Evolutionary conservation across 2,888 invertebrate species (phyloP).

Genomic region (Phyto melanocephala): DNA sequence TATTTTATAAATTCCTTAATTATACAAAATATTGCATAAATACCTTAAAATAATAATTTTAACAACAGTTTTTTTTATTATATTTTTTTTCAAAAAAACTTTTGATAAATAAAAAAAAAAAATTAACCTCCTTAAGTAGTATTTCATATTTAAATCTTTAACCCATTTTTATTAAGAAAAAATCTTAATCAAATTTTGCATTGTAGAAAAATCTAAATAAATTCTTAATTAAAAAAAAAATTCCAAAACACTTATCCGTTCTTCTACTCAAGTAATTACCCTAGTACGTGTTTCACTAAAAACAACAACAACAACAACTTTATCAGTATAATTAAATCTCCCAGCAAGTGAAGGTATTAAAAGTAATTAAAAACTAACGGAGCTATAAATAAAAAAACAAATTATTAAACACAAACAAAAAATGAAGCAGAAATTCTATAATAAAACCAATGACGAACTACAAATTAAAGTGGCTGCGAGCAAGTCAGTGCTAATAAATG

Average conservation of each 20-base stretch:
- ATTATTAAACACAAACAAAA: background rate
- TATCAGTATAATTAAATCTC: background rate
- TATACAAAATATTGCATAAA: too few species aligned
- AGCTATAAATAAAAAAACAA: background rate
- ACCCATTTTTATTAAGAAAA: too few species aligned
- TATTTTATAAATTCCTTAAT: too few species aligned
- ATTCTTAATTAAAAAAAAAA: too few species aligned
- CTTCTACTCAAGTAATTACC: background rate
- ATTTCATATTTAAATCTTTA: too few species aligned
- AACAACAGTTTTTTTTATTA: too few species aligned
- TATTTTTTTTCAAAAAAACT: too few species aligned
- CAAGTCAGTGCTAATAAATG: conserved; percentile 12
- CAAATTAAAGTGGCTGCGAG: conserved; percentile 27
- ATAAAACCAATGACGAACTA: background rate
- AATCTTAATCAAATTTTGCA: too few species aligned
- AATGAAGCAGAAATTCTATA: background rate
- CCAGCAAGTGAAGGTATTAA: conserved; percentile 2
- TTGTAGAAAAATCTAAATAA: too few species aligned
- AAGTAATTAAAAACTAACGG: background rate
- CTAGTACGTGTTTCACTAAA: background rate
- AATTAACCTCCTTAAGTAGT: too few species aligned
- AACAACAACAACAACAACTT: background rate
- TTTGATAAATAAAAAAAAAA: too few species aligned
- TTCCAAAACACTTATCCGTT: background rate
- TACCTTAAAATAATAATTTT: too few species aligned